Conservation (phyloP, 2,888 invertebrate genomes). For the Notodonta dromedarius region DNA sequence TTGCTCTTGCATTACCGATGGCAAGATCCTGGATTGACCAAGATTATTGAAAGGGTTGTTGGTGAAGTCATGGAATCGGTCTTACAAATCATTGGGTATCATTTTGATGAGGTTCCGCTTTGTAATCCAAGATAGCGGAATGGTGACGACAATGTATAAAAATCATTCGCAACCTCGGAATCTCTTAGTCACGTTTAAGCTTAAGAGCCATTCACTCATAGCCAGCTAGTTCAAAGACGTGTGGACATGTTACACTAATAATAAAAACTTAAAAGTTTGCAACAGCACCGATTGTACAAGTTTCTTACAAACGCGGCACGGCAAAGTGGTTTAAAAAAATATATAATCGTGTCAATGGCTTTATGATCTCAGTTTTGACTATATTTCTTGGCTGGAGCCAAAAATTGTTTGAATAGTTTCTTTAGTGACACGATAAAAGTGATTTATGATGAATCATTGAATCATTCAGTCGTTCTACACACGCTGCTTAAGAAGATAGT, state of each 20-base stretch:
- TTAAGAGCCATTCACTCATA: constrained; percentile 16
- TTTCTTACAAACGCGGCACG: background rate
- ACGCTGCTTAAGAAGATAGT: constrained; percentile 14
- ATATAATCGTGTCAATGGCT: constrained; percentile 12
- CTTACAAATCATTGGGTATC: background rate
- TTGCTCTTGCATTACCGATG: constrained; percentile 24
- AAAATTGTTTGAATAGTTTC: constrained; percentile 16
- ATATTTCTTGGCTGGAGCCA: constrained; percentile 4
- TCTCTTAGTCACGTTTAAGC: constrained; percentile 32
- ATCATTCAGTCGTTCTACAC: constrained; percentile 23
- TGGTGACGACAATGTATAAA: constrained; percentile 24
- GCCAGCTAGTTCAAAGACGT: background rate
- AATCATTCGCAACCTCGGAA: constrained; percentile 12
- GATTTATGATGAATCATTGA: constrained; percentile 30
- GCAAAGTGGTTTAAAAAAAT: constrained; percentile 1
- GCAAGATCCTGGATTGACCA: constrained; percentile 16
- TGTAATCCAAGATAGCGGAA: background rate
- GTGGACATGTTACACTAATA: background rate
- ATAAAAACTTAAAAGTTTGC: constrained; percentile 15
- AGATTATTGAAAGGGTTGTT: background rate
- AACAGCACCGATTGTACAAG: constrained; percentile 4
- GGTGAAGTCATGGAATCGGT: background rate
- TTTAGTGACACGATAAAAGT: constrained; percentile 30
- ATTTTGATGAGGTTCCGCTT: constrained; percentile 5
- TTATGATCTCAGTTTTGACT: constrained; percentile 1